phyloP scores from a whole-genome alignment of 2,797 vertebrate genomes.

The Sarcophilus harrisii region DNA sequence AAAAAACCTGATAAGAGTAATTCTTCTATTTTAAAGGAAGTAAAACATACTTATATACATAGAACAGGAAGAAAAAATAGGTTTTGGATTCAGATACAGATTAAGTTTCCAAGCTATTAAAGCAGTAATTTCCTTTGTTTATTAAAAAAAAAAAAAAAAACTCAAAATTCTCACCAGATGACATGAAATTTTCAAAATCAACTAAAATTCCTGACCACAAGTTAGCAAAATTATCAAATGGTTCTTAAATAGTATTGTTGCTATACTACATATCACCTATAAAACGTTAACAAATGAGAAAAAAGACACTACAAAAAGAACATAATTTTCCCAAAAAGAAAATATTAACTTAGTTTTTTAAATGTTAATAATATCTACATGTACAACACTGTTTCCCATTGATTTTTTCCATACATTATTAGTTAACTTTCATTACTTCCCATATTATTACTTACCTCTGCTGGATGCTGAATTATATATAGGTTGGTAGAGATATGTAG shows the following conservation, averaged over 20 bases:
- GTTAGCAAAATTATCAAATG: background rate
- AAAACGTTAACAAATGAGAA: background rate
- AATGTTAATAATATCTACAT: conserved; percentile 14
- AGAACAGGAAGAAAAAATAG: background rate
- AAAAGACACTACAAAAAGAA: conserved; percentile 16
- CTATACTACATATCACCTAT: background rate
- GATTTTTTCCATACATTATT: conserved; percentile 19
- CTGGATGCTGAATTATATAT: conserved; percentile 98
- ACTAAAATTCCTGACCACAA: background rate
- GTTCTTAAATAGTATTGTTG: background rate
- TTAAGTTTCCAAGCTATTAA: background rate
- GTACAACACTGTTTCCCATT: conserved; percentile 42
- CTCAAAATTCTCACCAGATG: background rate
- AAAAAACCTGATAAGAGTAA: background rate
- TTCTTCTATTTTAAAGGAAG: background rate
- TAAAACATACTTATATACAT: background rate
- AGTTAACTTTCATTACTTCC: conserved; percentile 48
- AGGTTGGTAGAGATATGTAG: conserved; percentile 93
- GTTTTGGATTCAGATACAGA: background rate
- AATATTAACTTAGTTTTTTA: conserved; percentile 21
- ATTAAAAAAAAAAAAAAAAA: conserved; percentile 55
- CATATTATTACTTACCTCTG: conserved; percentile 91
- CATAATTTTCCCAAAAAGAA: conserved; percentile 14
- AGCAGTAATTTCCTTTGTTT: conserved; percentile 14
- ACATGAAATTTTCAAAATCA: background rate